phyloP scores from a whole-genome alignment of 2,888 invertebrate species.

The Hyposoter dolosus region DNA sequence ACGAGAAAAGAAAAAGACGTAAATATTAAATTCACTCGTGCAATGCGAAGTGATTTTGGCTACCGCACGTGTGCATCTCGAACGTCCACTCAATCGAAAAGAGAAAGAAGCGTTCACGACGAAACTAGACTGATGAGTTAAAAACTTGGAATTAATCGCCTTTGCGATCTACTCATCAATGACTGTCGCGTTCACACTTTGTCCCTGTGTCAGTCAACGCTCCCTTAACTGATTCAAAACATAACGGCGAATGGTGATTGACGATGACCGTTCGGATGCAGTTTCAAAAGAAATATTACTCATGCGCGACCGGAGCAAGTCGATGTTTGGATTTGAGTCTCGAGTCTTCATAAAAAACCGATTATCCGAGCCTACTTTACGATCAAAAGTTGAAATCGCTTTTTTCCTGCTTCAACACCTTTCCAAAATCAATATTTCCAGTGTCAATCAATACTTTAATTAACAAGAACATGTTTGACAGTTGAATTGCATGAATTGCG shows the following conservation, averaged over 20 bases:
- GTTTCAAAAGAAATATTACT: neutral
- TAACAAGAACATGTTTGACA: neutral
- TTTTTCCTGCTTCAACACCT: neutral
- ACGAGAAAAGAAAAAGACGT: constrained; percentile 63
- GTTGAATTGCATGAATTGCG: neutral
- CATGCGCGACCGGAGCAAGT: neutral
- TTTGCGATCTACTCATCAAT: constrained; percentile 26
- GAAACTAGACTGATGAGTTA: constrained; percentile 33
- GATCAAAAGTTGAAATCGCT: neutral
- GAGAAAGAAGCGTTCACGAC: neutral
- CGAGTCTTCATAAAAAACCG: neutral
- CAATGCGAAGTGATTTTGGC: constrained; percentile 15
- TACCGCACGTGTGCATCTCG: constrained; percentile 27
- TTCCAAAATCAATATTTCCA: neutral
- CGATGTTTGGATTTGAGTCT: neutral
- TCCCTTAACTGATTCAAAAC: neutral
- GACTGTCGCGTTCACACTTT: neutral
- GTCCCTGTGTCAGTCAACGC: neutral
- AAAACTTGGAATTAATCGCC: neutral
- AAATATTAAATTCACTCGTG: constrained; percentile 65
- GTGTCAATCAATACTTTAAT: neutral
- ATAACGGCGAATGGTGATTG: neutral
- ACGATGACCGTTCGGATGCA: neutral
- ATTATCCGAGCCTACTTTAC: neutral
- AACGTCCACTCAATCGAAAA: neutral